phyloP scores from a whole-genome alignment of 2,888 invertebrate genomes.

The Cordylochernes scorpioides region DNA sequence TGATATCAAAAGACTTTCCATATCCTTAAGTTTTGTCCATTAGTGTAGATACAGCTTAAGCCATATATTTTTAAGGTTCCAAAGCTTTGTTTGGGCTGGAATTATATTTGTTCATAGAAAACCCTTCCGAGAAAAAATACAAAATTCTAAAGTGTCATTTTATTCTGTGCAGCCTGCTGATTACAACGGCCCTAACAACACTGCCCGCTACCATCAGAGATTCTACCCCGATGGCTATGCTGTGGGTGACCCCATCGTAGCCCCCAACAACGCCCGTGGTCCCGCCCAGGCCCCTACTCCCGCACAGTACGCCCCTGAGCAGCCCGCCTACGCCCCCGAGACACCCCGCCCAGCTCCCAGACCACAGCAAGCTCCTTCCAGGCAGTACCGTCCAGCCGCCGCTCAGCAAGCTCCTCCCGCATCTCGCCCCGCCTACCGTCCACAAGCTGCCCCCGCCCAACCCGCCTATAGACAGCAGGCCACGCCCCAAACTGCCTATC shows the following conservation, averaged over 20 bases:
- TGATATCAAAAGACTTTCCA: no score
- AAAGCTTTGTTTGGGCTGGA: no score
- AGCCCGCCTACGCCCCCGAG: constrained; percentile 2
- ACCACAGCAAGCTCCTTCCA: constrained; percentile 2
- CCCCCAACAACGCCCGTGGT: constrained; percentile 5
- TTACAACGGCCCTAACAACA: constrained; percentile 17
- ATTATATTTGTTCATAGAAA: no score
- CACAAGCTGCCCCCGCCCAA: constrained; percentile 6
- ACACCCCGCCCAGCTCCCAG: constrained; percentile 3
- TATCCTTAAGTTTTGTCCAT: no score
- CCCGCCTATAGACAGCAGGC: constrained; percentile 3
- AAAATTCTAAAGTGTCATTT: no score
- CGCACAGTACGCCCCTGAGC: background rate
- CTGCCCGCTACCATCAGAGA: constrained; percentile 19
- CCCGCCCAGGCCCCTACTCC: constrained; percentile 4
- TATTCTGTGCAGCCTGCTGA: constrained; percentile 8
- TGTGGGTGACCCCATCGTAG: constrained; percentile 9
- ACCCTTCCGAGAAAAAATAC: no score
- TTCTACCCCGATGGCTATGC: constrained; percentile 17
- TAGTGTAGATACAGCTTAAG: no score
- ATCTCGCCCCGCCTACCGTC: constrained; percentile 2
- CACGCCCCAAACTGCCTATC: background rate
- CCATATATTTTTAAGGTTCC: no score
- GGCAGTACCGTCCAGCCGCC: constrained; percentile 4
- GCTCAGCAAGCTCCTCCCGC: constrained; percentile 3